Base-by-base conservation (phyloP, 2,888 invertebrate species). In the Drosophila sordidapex region DNA sequence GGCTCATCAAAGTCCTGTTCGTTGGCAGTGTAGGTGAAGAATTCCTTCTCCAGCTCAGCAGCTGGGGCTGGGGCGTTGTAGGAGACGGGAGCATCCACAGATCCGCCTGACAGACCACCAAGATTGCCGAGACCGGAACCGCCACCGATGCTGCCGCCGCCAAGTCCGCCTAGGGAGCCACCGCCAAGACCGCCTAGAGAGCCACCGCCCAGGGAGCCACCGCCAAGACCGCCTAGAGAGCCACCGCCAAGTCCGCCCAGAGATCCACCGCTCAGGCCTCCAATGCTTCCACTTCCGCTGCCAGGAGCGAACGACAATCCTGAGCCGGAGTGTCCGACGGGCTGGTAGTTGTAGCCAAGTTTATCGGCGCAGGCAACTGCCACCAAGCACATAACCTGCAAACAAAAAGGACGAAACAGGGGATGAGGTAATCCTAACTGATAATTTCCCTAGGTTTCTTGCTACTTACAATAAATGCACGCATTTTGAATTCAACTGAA, bases 1-100 rank as follows among this genome's bases (percentile, higher is more conserved):
- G 81, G 84, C 66, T 90, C 90, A 62, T 89, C 81, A 43, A 88
- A 89, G 62, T 92, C 92, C 62, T 86, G 90, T 74, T 93, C 92
- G 70, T 92, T 91, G 49, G 93, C 93, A 43, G 90, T 83, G 81
- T 87, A 92, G 46, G 90, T 83, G 70, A 87, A 92, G 84, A 90
- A 92, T 74, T 93, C 91, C 79, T 93, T 93, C 62, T 89, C 87
- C 21, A 90, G 76, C 60, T 90, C 87, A 73, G 86, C 90, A 72
- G 90, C 60, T 35, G 81, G 86, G 62, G 86, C 87, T 51, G 85
- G 87, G 38, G 92, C 93, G 36, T 87, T 83, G 81, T 90, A 92
- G 4, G 88, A 76, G 60, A 86, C 91, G 66, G 89, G 90, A 60
- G 89, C 81, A 1, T 67, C 76, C 15, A 81, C 25, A 15, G 56